These are phyloP conservation scores for Phalacrocorax brasilianus DNA, from an alignment of 2,113 vertebrate genomes.

Conservation along the genomic window DNA sequence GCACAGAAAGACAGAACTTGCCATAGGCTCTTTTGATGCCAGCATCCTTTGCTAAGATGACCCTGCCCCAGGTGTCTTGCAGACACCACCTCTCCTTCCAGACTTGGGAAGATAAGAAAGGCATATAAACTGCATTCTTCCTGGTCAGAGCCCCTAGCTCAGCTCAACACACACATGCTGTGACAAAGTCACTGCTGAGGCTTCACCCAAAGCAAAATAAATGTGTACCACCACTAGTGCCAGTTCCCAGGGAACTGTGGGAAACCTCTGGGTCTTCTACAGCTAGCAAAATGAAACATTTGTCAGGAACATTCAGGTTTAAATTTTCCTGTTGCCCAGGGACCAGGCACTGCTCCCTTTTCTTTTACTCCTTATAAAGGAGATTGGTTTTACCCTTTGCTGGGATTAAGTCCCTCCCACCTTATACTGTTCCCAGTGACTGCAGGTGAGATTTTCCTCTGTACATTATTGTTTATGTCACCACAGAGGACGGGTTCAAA, in stretches of 20 bases:
- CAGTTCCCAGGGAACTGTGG: neutral
- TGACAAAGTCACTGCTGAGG: neutral
- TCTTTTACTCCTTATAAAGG: neutral
- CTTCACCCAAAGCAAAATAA: neutral
- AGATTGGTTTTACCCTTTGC: neutral
- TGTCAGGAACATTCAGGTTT: neutral
- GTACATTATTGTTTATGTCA: neutral
- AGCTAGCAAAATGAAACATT: neutral
- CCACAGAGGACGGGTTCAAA: neutral
- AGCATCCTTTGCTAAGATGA: neutral
- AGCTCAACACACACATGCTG: neutral
- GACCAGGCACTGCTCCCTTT: neutral
- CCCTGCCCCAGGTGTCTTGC: neutral
- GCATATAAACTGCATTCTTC: neutral
- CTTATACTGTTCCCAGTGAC: neutral
- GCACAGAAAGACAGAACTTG: neutral
- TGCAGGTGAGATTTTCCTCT: neutral
- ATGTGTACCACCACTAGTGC: accelerated
- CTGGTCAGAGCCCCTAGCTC: neutral
- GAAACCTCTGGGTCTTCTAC: neutral
- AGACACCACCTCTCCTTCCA: neutral
- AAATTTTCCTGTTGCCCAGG: neutral
- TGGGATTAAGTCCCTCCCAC: neutral
- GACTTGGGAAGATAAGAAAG: neutral
- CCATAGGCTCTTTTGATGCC: neutral